Evolutionary conservation across 2,113 vertebrate species (phyloP).

Genomic region (Mus pahari): DNA sequence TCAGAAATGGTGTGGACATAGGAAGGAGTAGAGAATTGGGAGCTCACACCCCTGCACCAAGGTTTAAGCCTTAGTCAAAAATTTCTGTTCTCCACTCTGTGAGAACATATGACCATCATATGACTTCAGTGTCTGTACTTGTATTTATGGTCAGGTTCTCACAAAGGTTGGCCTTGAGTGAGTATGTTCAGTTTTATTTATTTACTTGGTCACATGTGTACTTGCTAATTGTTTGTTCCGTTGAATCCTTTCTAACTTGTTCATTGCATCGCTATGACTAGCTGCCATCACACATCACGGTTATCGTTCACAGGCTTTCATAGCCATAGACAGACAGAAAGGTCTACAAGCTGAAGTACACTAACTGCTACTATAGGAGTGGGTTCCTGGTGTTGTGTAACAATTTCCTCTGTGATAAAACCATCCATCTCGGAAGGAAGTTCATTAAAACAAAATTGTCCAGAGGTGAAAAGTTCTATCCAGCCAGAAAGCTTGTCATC

Average conservation of each 20-base stretch:
- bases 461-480: not conserved
- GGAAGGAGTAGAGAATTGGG: not conserved
- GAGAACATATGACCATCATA: not conserved
- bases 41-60: not conserved
- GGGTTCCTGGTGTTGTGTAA: not conserved
- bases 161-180: not conserved
- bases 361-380: not conserved
- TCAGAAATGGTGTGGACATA: not conserved
- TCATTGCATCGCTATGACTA: not conserved
- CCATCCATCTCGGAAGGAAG: not conserved
- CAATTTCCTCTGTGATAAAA: not conserved
- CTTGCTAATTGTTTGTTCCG: not conserved
- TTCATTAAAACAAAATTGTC: not conserved
- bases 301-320: not conserved
- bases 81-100: conserved; percentile 5
- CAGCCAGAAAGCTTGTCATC: not conserved
- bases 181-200: not conserved
- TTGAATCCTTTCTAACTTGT: not conserved
- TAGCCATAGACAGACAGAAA: not conserved
- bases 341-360: not conserved
- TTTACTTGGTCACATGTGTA: not conserved
- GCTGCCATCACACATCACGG: not conserved
- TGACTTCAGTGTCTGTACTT: not conserved
- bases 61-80: not conserved
- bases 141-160: not conserved